Evolutionary conservation across 2,797 vertebrate species (phyloP), one percentile per base, ranked within the genome.

Genomic region (Onychomys torridus): DNA sequence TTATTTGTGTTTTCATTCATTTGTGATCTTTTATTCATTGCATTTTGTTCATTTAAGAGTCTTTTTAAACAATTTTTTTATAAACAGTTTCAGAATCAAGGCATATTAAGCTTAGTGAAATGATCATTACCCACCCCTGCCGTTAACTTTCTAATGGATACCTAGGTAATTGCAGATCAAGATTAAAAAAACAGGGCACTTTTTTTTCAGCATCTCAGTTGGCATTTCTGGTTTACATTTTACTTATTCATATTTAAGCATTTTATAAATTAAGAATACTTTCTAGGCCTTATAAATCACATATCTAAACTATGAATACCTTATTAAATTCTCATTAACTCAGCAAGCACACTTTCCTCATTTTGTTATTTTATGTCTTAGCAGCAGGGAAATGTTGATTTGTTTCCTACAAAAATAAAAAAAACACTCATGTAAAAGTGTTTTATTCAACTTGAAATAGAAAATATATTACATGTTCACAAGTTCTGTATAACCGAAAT

Each of bases 131-230:
- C 14, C 65, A 37, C 4, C 73, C 32, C 37, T 57, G 57, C 1
- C 6, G 89, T 37, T 46, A 91, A 34, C 43, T 94, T 92, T 95
- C n/a, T 79, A 71, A 63, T 85, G n/a, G 81, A 61, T 23, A 17
- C 8, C 5, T 29, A 76, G 6, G 14, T 79, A 89, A 94, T 14
- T 67, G 27, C 23, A 91, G 34, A 88, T 37, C 32, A 59, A 34
- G 13, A 67, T 88, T 65, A 89, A 40, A n/a, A 85, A 91, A 85
- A 10, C 1, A 83, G 32, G 49, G 55, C 2, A 27, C 9, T 69
- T 1, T n/a, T 2, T 84, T 67, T 77, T 91, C 69, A 77, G 46
- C 12, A 40, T 84, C 63, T 94, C 16, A 37, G 11, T 69, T 71
- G 92, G 90, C 11, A 69, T 71, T 88, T 82, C 49, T 79, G 2